Evolutionary conservation across 2,113 vertebrate species (phyloP).

Genomic region (Thalassarche chlororhynchos): DNA sequence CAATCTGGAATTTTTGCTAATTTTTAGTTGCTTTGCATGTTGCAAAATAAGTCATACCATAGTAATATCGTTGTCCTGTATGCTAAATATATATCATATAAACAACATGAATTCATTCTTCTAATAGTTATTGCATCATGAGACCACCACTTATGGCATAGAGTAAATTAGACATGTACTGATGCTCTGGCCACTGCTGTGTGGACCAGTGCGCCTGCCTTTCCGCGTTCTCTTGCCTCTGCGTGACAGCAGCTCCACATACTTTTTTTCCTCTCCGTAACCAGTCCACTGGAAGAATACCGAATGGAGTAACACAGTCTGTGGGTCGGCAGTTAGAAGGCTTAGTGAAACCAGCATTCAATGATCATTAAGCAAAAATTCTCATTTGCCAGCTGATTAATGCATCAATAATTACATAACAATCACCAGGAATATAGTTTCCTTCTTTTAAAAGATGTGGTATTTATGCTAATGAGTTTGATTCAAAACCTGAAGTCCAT

Average conservation of each 20-base stretch:
- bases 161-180: not conserved
- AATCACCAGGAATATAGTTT: not conserved
- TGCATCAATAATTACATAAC: not conserved
- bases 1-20: not conserved
- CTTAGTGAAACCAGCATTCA: not conserved
- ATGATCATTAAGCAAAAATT: not conserved
- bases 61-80: not conserved
- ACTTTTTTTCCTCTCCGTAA: not conserved
- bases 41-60: not conserved
- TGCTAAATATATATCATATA: not conserved
- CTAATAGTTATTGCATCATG: not conserved
- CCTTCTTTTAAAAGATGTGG: not conserved
- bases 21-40: not conserved
- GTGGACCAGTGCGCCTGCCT: not conserved
- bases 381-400: constrained; percentile 6
- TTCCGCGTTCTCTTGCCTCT: not conserved
- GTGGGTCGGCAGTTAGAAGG: not conserved
- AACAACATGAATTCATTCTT: not conserved
- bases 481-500: not conserved
- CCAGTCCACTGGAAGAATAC: not conserved
- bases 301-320: not conserved
- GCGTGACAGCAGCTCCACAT: not conserved
- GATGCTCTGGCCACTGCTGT: not conserved
- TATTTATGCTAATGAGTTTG: not conserved
- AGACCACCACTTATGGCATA: not conserved